Evolutionary conservation across 2,797 vertebrate species (phyloP).

Genomic region (Synaphobranchus kaupii): DNA sequence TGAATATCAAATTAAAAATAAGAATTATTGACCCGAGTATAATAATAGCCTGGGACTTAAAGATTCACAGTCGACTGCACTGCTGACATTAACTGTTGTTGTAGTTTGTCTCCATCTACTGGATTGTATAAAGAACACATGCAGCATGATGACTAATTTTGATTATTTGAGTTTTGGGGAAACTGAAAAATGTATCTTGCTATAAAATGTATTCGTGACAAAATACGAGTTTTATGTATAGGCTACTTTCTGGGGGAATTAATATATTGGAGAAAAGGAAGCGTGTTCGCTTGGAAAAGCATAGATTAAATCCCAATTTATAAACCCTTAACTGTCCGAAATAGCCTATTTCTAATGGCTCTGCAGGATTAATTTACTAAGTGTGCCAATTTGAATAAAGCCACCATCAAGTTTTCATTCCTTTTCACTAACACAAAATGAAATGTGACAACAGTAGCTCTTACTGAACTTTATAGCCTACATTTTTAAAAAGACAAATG

Average conservation of each 20-base stretch:
- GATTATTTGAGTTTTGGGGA: background rate
- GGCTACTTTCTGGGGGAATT: background rate
- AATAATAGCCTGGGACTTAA: no score
- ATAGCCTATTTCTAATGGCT: background rate
- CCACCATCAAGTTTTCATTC: background rate
- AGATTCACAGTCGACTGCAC: no score
- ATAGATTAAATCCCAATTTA: background rate
- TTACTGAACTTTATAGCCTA: background rate
- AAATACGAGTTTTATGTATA: background rate
- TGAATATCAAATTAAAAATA: no score
- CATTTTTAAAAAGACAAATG: background rate
- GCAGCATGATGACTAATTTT: background rate
- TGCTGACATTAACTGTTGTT: background rate
- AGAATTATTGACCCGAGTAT: no score
- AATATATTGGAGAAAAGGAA: background rate
- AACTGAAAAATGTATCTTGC: background rate
- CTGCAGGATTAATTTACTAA: background rate
- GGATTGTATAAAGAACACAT: background rate
- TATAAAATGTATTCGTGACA: background rate
- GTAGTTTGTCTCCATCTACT: slow-evolving; percentile 29
- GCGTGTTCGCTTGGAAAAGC: background rate
- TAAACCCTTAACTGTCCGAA: background rate
- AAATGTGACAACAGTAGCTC: background rate
- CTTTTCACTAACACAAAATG: background rate
- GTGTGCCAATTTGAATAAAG: background rate